These are phyloP conservation scores for Pandemis corylana DNA, from an alignment of 2,888 invertebrate genomes.

Conservation along the genomic window DNA sequence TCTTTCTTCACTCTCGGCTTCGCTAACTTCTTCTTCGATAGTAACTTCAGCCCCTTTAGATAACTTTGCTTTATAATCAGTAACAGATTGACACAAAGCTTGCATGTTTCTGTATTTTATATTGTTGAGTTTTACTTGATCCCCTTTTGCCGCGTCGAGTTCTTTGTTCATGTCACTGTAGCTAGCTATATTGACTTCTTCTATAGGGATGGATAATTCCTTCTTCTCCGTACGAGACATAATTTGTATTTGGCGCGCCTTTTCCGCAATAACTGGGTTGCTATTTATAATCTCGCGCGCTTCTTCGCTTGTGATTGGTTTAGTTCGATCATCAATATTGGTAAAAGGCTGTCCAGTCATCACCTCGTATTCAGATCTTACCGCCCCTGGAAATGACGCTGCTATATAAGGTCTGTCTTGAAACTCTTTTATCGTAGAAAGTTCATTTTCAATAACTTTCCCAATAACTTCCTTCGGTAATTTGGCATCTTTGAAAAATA, in stretches of 20 bases:
- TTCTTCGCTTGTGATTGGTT: slow-evolving; percentile 65
- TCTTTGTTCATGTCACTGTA: slow-evolving; percentile 65
- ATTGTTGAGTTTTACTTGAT: slow-evolving; percentile 60
- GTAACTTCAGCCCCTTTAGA: slow-evolving; percentile 31
- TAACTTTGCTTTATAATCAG: slow-evolving; percentile 56
- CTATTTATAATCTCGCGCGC: slow-evolving; percentile 66
- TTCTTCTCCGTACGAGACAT: slow-evolving; percentile 55
- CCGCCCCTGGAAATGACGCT: slow-evolving; percentile 64
- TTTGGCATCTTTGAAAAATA: slow-evolving; percentile 70
- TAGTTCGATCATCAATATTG: slow-evolving; percentile 63
- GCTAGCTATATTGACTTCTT: slow-evolving; percentile 63
- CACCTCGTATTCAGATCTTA: slow-evolving; percentile 75
- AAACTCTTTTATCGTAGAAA: slow-evolving; percentile 59
- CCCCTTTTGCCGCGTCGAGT: slow-evolving; percentile 62
- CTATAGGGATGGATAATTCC: slow-evolving; percentile 63
- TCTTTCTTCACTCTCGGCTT: slow-evolving; percentile 51
- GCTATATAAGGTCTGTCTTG: slow-evolving; percentile 66
- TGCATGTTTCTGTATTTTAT: slow-evolving; percentile 74
- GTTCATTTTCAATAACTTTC: slow-evolving; percentile 73
- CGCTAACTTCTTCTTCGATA: slow-evolving; percentile 43
- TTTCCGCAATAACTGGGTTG: slow-evolving; percentile 71
- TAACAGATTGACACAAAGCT: slow-evolving; percentile 62
- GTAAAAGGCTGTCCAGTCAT: slow-evolving; percentile 81
- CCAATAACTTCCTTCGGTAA: slow-evolving; percentile 66
- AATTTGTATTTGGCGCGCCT: slow-evolving; percentile 77